phyloP scores from a whole-genome alignment of 2,113 vertebrate genomes.

The Suncus etruscus region DNA sequence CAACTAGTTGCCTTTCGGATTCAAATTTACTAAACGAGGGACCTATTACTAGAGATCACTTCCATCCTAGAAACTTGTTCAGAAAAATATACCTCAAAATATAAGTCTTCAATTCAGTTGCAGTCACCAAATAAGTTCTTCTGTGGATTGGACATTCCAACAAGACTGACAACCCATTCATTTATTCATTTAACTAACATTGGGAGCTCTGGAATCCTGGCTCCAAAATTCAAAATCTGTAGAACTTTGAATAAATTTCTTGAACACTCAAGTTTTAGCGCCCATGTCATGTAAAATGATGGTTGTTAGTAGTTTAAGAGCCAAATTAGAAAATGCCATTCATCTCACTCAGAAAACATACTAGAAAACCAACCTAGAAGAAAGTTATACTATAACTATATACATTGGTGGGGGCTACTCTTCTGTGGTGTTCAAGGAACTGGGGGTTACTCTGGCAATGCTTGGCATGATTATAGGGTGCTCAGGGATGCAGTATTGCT shows the following conservation, averaged over 20 bases:
- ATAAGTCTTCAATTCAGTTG: conserved; percentile 22
- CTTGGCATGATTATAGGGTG: too few relatives aligned
- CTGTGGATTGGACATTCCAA: conserved; percentile 18
- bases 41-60: conserved; percentile 19
- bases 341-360: background rate
- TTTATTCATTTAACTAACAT: background rate
- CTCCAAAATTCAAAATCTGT: conserved; percentile 28
- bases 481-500: too few relatives aligned
- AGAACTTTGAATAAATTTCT: conserved; percentile 5
- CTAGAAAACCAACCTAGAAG: background rate
- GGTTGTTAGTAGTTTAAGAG: background rate
- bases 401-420: background rate
- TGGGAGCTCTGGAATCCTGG: background rate
- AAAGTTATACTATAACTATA: background rate
- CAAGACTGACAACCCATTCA: background rate
- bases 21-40: conserved; percentile 44
- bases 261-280: conserved; percentile 24
- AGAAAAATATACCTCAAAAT: conserved; percentile 53
- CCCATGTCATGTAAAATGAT: conserved; percentile 12
- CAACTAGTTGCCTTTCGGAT: conserved; percentile 9
- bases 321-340: background rate
- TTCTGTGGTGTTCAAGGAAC: too few relatives aligned
- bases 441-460: too few relatives aligned
- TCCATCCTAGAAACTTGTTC: conserved; percentile 13
- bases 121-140: conserved; percentile 15